Percentiles rank a stretch among this genome's conserved stretches.
Evolutionary conservation across 1,140 invertebrate species (phyloP).

Genomic region (Sitophilus oryzae): DNA sequence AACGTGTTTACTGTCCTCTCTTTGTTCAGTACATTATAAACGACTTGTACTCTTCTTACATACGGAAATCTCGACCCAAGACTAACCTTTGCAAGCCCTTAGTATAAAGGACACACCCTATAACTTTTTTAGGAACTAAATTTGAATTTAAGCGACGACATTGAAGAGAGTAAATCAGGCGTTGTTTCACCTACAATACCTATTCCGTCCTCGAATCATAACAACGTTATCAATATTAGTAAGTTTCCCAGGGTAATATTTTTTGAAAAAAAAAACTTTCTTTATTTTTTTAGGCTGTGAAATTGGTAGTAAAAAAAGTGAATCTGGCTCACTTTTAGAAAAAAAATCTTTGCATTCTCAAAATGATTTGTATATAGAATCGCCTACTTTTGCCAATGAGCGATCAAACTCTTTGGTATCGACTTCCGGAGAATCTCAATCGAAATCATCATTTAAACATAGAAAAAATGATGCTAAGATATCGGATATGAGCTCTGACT

Average conservation of each 20-base stretch:
- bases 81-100: too few relatives aligned
- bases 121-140: slow-evolving; percentile 24
- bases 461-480: slow-evolving; percentile 57
- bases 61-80: too few relatives aligned
- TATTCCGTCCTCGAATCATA: slow-evolving; percentile 48
- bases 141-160: slow-evolving; percentile 29
- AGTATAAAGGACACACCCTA: too few relatives aligned
- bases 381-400: slow-evolving; percentile 12
- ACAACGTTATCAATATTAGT: slow-evolving; percentile 53
- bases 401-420: slow-evolving; percentile 3
- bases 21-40: too few relatives aligned
- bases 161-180: slow-evolving; percentile 26
- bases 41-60: too few relatives aligned
- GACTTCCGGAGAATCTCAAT: slow-evolving; percentile 11
- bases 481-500: slow-evolving; percentile 86
- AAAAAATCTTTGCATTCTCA: slow-evolving; percentile 32
- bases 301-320: slow-evolving; percentile 53
- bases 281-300: slow-evolving; percentile 45
- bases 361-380: slow-evolving; percentile 20
- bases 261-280: neutral
- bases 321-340: slow-evolving; percentile 33
- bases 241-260: too few relatives aligned
- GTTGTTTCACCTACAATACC: slow-evolving; percentile 55
- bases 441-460: slow-evolving; percentile 24
- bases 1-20: too few relatives aligned